Base-by-base conservation (phyloP, 30 jellyfish, hydroid and myxozoan genomes). In the Chrysaora quinquecirrha region DNA sequence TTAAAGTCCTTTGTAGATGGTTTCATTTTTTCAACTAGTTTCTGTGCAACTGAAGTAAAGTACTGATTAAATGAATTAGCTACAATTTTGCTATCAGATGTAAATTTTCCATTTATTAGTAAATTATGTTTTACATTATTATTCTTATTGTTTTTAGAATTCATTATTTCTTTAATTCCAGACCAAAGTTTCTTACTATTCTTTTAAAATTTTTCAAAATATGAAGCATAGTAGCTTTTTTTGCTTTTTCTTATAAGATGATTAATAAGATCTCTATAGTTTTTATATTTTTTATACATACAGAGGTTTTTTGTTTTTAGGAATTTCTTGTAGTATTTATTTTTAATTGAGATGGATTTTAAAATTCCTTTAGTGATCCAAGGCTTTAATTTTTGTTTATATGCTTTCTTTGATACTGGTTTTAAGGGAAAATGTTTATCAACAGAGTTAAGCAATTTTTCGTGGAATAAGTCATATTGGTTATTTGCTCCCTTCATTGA, bases 321-420 rank as follows among this genome's bases (percentile, higher is more conserved):
- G 23, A 77, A 19, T 38, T 58, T 77, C 43, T 77, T 77, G 72
- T 61, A 77, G 34, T 7, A 47, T 35, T 60, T 77, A 22, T 77
- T 77, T 46, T 77, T 77, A 25, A 77, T 60, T 65, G 89, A 77
- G 79, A 77, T 77, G 60, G 89, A 77, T 34, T 77, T 61, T 65
- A 77, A 61, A 34, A 71, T 43, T n/a, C 83, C 69, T 30, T 67
- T 25, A 3, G 80, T 25, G 48, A 67, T 67, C 80, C 80, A 67
- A 19, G 80, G 80, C 32, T 67, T 67, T 67, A 29, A 14, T 19
- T n/a, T 23, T 34, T 71, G 76, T 71, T 71, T 71, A 7, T 22
- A 14, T 71, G n/a, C n/a, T 33, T 71, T 22, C 16, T 35, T 71
- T 0, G 27, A 20, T 35, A 71, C n/a, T 20, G 79, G 78, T 25